Conservation (phyloP, 2,113 vertebrate genomes). For the Callocephalon fimbriatum region DNA sequence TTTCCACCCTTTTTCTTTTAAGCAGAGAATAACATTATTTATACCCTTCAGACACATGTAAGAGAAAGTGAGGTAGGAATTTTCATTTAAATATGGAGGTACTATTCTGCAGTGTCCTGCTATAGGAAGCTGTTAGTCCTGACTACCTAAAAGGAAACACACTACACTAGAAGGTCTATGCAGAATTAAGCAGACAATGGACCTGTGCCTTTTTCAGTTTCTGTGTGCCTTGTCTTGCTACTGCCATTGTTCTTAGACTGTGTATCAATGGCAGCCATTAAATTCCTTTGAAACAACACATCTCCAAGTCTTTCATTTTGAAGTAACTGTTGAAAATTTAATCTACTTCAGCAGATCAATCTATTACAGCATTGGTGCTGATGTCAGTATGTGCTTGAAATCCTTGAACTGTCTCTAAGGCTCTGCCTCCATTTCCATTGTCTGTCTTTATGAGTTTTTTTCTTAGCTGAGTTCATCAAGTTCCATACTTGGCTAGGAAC, state of each 20-base stretch:
- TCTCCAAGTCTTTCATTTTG: neutral
- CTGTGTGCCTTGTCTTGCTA: neutral
- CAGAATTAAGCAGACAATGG: neutral
- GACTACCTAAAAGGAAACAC: neutral
- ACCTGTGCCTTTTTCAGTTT: neutral
- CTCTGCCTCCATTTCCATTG: neutral
- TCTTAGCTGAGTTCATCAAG: neutral
- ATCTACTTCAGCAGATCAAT: neutral
- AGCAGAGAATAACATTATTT: neutral
- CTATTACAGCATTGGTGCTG: neutral
- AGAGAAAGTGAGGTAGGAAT: neutral
- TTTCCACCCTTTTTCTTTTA: neutral
- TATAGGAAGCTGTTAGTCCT: neutral
- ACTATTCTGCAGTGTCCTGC: neutral
- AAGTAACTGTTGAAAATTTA: neutral
- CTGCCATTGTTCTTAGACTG: neutral
- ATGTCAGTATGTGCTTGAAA: neutral
- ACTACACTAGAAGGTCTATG: neutral
- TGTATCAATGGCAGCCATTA: neutral
- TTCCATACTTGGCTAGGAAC: neutral
- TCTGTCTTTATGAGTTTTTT: neutral
- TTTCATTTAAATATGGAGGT: neutral
- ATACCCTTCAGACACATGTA: neutral
- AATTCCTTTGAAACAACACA: neutral
- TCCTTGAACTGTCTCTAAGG: neutral